Base-by-base conservation (phyloP, 2,113 vertebrate species). In the Chloropsis cyanopogon region DNA sequence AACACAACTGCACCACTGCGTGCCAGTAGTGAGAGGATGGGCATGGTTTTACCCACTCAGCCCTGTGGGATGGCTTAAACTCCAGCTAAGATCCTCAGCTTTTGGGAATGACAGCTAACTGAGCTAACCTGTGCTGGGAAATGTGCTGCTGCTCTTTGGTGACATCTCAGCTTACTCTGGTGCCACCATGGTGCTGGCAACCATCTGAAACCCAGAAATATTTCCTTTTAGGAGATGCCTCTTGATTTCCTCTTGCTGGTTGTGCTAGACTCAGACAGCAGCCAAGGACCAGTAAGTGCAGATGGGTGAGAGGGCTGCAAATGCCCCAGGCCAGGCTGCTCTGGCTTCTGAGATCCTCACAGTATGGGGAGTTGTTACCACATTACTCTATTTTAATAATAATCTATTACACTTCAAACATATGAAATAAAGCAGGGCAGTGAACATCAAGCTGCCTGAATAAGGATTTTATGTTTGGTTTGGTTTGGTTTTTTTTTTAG, bases 301-400 rank as follows among this genome's bases (percentile, higher is more conserved):
- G 80, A 83, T 60, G 47, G 37, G 56, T 7, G 54, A 93, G 91
- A 71, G 82, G 89, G 91, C 89, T 96, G 76, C 96, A 96, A 95
- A 91, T 75, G 25, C 46, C 68, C 65, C 41, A 57, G 35, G 56
- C 35, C 10, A 16, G 24, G n/a, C 39, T 86, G 52, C 35, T 78
- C 72, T 86, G 77, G 33, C 57, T 93, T 80, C 80, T 73, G 24
- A 20, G 28, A 39, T 41, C 72, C 42, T 52, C 28, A 3, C 14
- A 68, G 35, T 20, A 6, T 21, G 42, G 50, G 26, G 12, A 71
- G 13, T 66, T 88, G 77, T 19, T 86, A 77, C 39, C 53, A 49
- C 41, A 42, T 49, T 47, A n/a, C 14, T 54, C 14, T 65, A 46
- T 42, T 71, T 79, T 53, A 79, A 57, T 90, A 87, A 64, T 39